A percentile compares a stretch with the other conserved stretches of the same genome.
These are phyloP conservation scores for Eunapius fragilis DNA, from an alignment of 37 sponge, comb jelly and placozoan species.

Conservation along the genomic window DNA sequence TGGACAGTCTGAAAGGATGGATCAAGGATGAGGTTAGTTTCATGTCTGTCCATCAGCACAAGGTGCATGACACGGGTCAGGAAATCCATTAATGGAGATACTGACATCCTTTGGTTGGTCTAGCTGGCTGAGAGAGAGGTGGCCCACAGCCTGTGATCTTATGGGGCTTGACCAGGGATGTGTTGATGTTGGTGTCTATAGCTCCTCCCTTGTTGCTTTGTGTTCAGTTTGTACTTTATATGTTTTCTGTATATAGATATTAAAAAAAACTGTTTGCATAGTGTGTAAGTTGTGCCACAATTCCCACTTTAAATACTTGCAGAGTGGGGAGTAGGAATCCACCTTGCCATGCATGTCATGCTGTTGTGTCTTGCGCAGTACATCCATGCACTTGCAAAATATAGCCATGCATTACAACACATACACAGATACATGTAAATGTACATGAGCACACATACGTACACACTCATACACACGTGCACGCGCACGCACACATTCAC, in stretches of 20 bases:
- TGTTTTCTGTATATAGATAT: no score
- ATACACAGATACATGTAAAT: background rate
- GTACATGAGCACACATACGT: background rate
- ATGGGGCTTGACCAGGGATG: background rate
- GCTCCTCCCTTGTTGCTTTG: background rate
- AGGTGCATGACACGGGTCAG: no score
- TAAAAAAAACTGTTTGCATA: no score
- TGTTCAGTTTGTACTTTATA: background rate
- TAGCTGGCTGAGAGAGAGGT: background rate
- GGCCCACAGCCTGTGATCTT: background rate
- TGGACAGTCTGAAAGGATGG: slow-evolving; percentile 71
- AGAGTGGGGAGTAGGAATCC: no score
- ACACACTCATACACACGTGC: slow-evolving; percentile 3
- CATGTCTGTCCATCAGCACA: background rate
- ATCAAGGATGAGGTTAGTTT: slow-evolving; percentile 69
- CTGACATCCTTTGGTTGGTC: background rate
- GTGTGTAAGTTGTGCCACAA: no score
- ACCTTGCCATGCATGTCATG: no score
- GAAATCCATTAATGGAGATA: background rate
- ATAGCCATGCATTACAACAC: slow-evolving; percentile 14
- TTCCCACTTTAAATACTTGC: background rate
- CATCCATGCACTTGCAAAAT: background rate
- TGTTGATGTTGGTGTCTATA: slow-evolving; percentile 5
- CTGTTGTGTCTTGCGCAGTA: background rate
- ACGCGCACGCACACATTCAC: background rate